Conservation (phyloP, 1,140 invertebrate species). For the Bombus turneri region DNA sequence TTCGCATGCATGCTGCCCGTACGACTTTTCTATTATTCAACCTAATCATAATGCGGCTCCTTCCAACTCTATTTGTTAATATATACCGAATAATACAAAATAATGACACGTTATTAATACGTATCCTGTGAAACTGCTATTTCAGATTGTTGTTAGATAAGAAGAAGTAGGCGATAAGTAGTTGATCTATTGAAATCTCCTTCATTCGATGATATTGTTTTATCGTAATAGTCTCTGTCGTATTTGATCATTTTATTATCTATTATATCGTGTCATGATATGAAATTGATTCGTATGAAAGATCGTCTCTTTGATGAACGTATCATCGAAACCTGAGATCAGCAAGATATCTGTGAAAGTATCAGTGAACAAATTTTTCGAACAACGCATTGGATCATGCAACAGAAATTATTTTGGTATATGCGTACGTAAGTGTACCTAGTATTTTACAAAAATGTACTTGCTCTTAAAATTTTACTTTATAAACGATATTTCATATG, state of each 20-base stretch:
- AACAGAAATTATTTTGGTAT: too few relatives aligned
- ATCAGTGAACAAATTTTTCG: not conserved
- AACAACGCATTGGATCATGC: too few relatives aligned
- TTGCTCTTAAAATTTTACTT: too few relatives aligned
- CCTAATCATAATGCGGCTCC: not conserved
- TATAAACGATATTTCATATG: too few relatives aligned
- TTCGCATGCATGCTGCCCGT: not conserved
- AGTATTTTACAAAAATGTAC: too few relatives aligned
- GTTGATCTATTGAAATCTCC: not conserved
- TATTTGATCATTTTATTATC: not conserved
- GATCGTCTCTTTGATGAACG: not conserved
- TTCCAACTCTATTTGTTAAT: not conserved
- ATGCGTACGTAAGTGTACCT: too few relatives aligned
- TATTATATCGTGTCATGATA: not conserved
- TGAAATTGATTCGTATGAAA: not conserved
- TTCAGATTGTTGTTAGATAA: not conserved
- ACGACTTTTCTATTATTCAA: slow-evolving; percentile 29
- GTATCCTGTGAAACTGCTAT: not conserved
- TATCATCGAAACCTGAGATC: not conserved
- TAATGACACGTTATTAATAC: slow-evolving; percentile 22
- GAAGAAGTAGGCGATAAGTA: not conserved
- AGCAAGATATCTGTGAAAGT: not conserved
- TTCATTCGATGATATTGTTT: not conserved
- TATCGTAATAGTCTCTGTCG: not conserved
- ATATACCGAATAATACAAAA: not conserved